Conservation (phyloP, 1,140 invertebrate genomes). For the Vanessa tameamea region DNA sequence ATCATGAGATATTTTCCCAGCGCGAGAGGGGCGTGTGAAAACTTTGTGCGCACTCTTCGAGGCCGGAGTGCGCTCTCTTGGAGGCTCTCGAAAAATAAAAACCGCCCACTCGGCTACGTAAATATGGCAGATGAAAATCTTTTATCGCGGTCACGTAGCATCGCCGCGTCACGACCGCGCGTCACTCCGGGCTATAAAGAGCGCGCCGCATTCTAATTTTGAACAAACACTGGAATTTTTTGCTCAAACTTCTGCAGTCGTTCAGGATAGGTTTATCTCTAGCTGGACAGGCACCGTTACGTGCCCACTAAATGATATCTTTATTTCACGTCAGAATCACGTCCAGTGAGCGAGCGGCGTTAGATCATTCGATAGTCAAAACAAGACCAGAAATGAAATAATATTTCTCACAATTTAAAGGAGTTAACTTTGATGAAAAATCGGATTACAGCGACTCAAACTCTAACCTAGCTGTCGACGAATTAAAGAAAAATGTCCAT, state of each 20-base stretch:
- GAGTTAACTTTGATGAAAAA: constrained; percentile 47
- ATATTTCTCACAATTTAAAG: constrained; percentile 60
- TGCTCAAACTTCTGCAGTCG: constrained; percentile 59
- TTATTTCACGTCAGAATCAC: constrained; percentile 68
- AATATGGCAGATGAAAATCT: constrained; percentile 81
- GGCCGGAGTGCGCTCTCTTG: constrained; percentile 54
- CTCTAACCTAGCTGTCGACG: constrained; percentile 41
- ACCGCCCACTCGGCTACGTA: constrained; percentile 78
- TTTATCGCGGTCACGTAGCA: constrained; percentile 79
- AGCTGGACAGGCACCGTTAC: constrained; percentile 56
- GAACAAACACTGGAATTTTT: constrained; percentile 76
- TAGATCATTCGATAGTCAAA: constrained; percentile 56
- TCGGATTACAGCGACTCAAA: constrained; percentile 43
- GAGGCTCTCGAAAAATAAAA: constrained; percentile 78
- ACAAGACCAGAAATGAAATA: constrained; percentile 58
- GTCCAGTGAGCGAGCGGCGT: constrained; percentile 45
- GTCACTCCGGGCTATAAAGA: constrained; percentile 77
- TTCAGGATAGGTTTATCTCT: constrained; percentile 60
- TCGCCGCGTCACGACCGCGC: constrained; percentile 75
- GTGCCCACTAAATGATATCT: constrained; percentile 64
- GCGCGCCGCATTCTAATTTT: constrained; percentile 77
- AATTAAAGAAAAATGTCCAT: constrained; percentile 69
- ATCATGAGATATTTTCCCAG: constrained; percentile 57
- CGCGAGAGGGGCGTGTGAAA: constrained; percentile 70
- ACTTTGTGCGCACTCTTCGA: constrained; percentile 55